phyloP scores from a whole-genome alignment of 2,797 vertebrate genomes.

The Apogon hyalosoma region DNA sequence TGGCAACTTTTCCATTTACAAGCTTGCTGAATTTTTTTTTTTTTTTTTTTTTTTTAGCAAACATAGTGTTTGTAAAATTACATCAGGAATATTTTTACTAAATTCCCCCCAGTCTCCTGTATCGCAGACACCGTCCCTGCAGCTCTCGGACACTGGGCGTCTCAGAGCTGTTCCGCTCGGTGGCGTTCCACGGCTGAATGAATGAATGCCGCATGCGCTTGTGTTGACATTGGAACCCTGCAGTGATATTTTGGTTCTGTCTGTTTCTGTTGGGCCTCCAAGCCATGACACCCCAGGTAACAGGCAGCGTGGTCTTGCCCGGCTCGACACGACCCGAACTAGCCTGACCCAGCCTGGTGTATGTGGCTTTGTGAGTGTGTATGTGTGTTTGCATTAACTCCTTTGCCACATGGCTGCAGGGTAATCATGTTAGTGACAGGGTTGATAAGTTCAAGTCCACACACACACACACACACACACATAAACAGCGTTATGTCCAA shows the following conservation, averaged over 20 bases:
- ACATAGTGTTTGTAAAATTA: too few relatives aligned
- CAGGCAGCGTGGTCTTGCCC: slow-evolving; percentile 50
- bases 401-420: slow-evolving; percentile 71
- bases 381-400: slow-evolving; percentile 44
- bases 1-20: too few relatives aligned
- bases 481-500: slow-evolving; percentile 48
- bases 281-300: slow-evolving; percentile 59
- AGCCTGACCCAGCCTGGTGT: slow-evolving; percentile 21
- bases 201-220: slow-evolving; percentile 78
- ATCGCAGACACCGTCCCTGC: slow-evolving; percentile 26
- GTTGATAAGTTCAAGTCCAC: slow-evolving; percentile 71
- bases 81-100: too few relatives aligned
- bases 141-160: slow-evolving; percentile 31
- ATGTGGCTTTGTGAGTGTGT: slow-evolving; percentile 19
- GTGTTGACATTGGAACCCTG: slow-evolving; percentile 77
- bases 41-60: too few relatives aligned
- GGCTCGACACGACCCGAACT: background rate
- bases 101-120: background rate
- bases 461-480: slow-evolving; percentile 51
- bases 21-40: too few relatives aligned
- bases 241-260: slow-evolving; percentile 77
- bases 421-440: slow-evolving; percentile 70
- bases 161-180: slow-evolving; percentile 58
- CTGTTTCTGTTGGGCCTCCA: slow-evolving; percentile 65
- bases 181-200: slow-evolving; percentile 73